Conservation (phyloP, 2,797 vertebrate species). For the Psittacula echo region DNA sequence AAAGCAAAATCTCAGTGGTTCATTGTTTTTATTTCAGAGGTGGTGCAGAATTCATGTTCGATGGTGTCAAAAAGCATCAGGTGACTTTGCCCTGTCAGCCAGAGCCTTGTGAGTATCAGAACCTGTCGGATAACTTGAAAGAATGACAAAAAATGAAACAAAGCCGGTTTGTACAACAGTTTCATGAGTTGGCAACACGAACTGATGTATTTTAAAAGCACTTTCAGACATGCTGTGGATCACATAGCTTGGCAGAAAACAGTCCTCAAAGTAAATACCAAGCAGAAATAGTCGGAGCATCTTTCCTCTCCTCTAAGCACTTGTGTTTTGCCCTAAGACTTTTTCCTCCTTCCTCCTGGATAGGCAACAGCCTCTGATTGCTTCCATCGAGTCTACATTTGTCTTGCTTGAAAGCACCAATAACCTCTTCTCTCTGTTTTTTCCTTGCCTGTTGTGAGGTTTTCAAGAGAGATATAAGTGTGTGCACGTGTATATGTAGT, state of each 20-base stretch:
- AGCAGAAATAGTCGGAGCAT: neutral
- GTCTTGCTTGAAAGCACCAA: neutral
- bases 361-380: neutral
- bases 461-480: neutral
- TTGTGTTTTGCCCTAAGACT: neutral
- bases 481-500: neutral
- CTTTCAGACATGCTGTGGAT: neutral
- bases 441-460: neutral
- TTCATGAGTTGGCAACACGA: neutral
- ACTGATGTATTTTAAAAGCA: neutral
- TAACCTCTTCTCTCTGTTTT: neutral
- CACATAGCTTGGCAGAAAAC: neutral
- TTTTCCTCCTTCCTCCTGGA: neutral
- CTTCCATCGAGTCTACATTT: neutral
- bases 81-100: conserved; percentile 89
- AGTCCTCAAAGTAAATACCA: neutral
- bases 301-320: neutral
- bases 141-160: conserved; percentile 5
- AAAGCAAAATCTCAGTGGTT: conserved; percentile 51
- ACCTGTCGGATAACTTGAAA: conserved; percentile 20
- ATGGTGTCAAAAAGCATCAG: conserved; percentile 89
- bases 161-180: conserved; percentile 1
- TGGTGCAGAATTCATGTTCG: conserved; percentile 93
- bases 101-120: conserved; percentile 91
- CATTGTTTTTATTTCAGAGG: conserved; percentile 83